Evolutionary conservation across 2,888 invertebrate species (phyloP).

Genomic region (Hemicrepidius hirtus): DNA sequence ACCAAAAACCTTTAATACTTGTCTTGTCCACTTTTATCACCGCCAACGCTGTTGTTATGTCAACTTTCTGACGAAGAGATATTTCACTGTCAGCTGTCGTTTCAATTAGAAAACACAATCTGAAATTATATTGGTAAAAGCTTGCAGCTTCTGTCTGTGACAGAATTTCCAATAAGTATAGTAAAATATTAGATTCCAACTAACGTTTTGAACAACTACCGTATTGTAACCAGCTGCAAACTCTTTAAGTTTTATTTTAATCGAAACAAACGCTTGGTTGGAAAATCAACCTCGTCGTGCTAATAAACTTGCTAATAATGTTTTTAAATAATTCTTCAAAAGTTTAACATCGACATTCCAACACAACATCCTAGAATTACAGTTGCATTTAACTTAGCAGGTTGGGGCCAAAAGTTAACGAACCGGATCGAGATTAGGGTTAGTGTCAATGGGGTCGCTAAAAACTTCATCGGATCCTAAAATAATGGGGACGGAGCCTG

Average conservation of each 20-base stretch:
- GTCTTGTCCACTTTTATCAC: too few species aligned
- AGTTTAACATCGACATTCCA: constrained; percentile 2
- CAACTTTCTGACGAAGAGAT: too few species aligned
- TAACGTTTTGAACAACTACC: constrained; percentile 10
- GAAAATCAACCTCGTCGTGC: constrained; percentile 4
- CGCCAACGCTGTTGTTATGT: too few species aligned
- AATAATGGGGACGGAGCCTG: constrained; percentile 39
- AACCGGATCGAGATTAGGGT: constrained; percentile 46
- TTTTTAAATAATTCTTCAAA: neutral
- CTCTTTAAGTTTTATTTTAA: neutral
- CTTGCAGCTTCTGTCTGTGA: constrained; percentile 5
- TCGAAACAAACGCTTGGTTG: constrained; percentile 8
- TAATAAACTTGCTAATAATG: constrained; percentile 5
- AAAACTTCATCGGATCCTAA: constrained; percentile 46
- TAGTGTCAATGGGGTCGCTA: constrained; percentile 45
- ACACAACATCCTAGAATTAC: constrained; percentile 14
- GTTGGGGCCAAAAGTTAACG: constrained; percentile 45
- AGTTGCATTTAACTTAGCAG: constrained; percentile 39
- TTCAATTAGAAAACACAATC: constrained; percentile 7
- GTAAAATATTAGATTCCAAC: constrained; percentile 17
- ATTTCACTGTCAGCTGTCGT: too few species aligned
- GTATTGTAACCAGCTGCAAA: constrained; percentile 3
- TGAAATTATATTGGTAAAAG: constrained; percentile 10
- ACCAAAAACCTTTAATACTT: too few species aligned
- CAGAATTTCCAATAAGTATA: constrained; percentile 13